Conservation (phyloP, 2,888 invertebrate genomes). For the Eupithecia dodoneata region DNA sequence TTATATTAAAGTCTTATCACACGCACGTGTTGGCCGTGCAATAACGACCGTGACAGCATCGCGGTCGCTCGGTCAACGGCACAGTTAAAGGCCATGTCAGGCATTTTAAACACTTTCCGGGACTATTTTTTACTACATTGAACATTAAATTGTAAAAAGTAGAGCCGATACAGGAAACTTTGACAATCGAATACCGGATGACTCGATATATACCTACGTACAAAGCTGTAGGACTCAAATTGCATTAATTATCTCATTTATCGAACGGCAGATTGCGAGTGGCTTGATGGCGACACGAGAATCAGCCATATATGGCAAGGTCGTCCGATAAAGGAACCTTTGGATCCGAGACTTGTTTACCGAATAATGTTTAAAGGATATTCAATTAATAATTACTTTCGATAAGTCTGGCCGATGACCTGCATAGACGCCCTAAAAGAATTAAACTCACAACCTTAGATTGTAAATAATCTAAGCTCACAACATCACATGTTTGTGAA, state of each 20-base stretch:
- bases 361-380: slow-evolving; percentile 1
- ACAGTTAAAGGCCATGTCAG: slow-evolving; percentile 34
- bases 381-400: slow-evolving; percentile 14
- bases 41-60: slow-evolving; percentile 25
- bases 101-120: slow-evolving; percentile 37
- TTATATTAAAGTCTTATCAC: neutral
- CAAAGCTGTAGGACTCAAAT: slow-evolving; percentile 15
- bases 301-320: slow-evolving; percentile 72
- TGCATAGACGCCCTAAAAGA: neutral
- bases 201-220: slow-evolving; percentile 28
- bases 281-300: slow-evolving; percentile 55
- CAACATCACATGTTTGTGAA: neutral
- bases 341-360: slow-evolving; percentile 52
- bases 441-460: neutral
- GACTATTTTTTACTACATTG: slow-evolving; percentile 33
- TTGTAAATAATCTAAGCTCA: no score
- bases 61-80: slow-evolving; percentile 30
- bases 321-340: slow-evolving; percentile 58
- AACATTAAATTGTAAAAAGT: slow-evolving; percentile 31
- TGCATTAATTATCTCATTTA: slow-evolving; percentile 29
- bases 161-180: slow-evolving; percentile 45
- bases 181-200: slow-evolving; percentile 35
- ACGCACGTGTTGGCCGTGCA: slow-evolving; percentile 22
- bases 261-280: slow-evolving; percentile 42
- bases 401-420: neutral